These are phyloP conservation scores for Tupaia tana DNA, from an alignment of 2,113 vertebrate species.

Conservation along the genomic window DNA sequence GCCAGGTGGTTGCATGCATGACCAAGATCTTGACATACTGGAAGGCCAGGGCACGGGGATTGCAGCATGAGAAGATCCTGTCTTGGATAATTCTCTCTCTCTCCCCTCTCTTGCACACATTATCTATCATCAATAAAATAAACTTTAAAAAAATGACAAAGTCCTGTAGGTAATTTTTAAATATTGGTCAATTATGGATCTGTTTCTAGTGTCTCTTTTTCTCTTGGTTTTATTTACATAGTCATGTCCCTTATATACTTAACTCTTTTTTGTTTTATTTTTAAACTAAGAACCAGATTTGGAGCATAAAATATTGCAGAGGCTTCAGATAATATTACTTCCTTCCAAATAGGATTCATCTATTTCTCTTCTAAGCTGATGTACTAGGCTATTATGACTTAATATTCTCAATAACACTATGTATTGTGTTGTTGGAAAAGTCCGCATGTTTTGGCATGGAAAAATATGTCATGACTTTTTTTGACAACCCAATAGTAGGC, in stretches of 20 bases:
- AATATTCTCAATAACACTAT: background rate
- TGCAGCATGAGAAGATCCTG: too few relatives aligned
- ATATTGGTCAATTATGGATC: background rate
- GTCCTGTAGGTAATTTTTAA: background rate
- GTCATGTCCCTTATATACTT: background rate
- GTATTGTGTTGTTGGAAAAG: too few relatives aligned
- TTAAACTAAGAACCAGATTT: background rate
- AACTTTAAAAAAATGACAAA: too few relatives aligned
- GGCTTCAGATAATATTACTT: background rate
- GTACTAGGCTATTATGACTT: background rate
- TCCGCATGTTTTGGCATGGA: too few relatives aligned
- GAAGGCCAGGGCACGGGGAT: too few relatives aligned
- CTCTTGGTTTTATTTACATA: background rate
- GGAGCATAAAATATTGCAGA: background rate
- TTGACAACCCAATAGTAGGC: background rate
- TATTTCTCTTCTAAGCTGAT: background rate
- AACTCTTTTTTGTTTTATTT: background rate
- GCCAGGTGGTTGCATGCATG: too few relatives aligned
- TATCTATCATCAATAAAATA: too few relatives aligned
- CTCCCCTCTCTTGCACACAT: too few relatives aligned
- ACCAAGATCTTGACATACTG: too few relatives aligned
- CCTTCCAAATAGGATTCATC: background rate
- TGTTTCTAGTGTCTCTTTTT: background rate
- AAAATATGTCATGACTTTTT: too few relatives aligned
- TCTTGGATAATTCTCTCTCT: too few relatives aligned